phyloP scores from a whole-genome alignment of 2,888 invertebrate species.

The Disparrhopalites patrizii region DNA sequence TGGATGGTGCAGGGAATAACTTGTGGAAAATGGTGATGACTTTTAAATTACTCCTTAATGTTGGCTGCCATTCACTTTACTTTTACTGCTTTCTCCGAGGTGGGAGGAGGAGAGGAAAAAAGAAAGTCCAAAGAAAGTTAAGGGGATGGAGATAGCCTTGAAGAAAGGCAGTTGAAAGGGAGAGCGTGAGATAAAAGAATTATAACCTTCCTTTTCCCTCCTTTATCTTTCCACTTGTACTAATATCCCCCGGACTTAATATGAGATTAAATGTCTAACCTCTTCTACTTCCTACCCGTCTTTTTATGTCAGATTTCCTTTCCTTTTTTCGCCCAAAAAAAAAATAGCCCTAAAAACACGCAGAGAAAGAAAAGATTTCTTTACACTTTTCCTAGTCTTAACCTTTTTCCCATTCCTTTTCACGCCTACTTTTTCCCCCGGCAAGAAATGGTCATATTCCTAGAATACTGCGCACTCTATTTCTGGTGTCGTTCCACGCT shows the following conservation, averaged over 20 bases:
- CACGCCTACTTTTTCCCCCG: background rate
- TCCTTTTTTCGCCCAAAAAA: background rate
- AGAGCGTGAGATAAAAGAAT: background rate
- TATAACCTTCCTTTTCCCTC: background rate
- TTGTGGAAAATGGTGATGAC: background rate
- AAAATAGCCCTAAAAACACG: background rate
- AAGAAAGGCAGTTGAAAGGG: background rate
- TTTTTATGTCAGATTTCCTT: background rate
- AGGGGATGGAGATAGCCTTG: background rate
- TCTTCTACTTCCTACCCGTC: too few relatives aligned
- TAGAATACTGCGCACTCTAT: too few relatives aligned
- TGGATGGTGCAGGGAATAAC: too few relatives aligned
- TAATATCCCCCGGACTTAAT: too few relatives aligned
- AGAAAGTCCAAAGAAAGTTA: too few relatives aligned
- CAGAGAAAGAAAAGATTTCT: background rate
- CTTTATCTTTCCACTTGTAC: background rate
- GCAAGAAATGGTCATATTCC: too few relatives aligned
- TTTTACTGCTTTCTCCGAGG: background rate
- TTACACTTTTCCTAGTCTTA: background rate
- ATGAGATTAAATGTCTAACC: too few relatives aligned
- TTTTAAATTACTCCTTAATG: constrained; percentile 10
- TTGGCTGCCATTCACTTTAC: background rate
- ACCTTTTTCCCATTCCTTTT: background rate
- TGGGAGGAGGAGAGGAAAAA: background rate
- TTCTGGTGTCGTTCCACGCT: too few relatives aligned